These are phyloP conservation scores for Daubentonia madagascariensis DNA, from an alignment of 2,113 vertebrate species.

Conservation along the genomic window DNA sequence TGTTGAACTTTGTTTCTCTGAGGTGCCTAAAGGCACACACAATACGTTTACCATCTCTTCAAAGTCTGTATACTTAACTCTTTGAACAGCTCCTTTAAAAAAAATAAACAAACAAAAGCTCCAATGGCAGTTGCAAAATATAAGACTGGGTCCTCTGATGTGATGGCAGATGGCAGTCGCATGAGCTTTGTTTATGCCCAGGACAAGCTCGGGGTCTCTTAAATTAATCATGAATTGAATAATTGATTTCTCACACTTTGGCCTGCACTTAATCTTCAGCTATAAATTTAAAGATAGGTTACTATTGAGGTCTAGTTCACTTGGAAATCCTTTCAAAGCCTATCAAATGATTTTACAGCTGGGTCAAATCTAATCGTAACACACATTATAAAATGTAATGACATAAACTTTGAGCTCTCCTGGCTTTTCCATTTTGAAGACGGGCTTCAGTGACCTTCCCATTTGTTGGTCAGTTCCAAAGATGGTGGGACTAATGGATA, in stretches of 20 bases:
- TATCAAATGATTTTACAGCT: background rate
- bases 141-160: background rate
- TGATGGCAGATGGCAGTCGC: constrained; percentile 41
- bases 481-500: constrained; percentile 60
- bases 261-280: constrained; percentile 44
- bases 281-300: constrained; percentile 62
- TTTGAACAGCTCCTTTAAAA: constrained; percentile 32
- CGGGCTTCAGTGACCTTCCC: constrained; percentile 53
- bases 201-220: constrained; percentile 62
- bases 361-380: background rate
- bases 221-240: constrained; percentile 77
- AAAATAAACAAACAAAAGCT: constrained; percentile 53
- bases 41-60: constrained; percentile 13
- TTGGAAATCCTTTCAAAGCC: constrained; percentile 16
- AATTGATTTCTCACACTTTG: constrained; percentile 74
- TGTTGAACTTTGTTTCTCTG: constrained; percentile 22
- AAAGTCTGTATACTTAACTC: constrained; percentile 32
- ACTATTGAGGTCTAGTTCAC: background rate
- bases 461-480: constrained; percentile 45
- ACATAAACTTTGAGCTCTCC: background rate
- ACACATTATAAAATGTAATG: background rate
- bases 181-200: constrained; percentile 39
- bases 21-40: background rate
- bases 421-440: constrained; percentile 50
- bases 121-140: constrained; percentile 19